phyloP scores from a whole-genome alignment of 2,113 vertebrate species.

The Shinisaurus crocodilurus region DNA sequence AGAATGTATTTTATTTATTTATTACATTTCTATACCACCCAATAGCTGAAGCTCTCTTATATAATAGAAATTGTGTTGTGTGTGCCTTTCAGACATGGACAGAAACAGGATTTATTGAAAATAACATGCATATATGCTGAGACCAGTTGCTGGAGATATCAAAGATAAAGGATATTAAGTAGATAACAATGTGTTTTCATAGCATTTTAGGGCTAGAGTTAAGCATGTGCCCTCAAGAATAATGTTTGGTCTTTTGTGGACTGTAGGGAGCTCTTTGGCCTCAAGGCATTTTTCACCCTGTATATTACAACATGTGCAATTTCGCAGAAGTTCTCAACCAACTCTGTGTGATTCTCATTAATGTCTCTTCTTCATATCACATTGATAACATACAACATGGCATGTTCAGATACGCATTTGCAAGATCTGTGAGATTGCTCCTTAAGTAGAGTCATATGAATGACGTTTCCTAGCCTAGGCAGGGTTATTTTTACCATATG shows the following conservation, averaged over 20 bases:
- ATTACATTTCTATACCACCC: too few relatives aligned
- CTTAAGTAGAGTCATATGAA: not conserved
- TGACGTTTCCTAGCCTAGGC: not conserved
- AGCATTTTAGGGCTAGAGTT: too few relatives aligned
- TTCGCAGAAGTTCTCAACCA: not conserved
- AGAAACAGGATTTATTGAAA: not conserved
- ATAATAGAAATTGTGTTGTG: not conserved
- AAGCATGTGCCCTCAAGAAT: too few relatives aligned
- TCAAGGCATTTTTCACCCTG: too few relatives aligned
- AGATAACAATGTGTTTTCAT: too few relatives aligned
- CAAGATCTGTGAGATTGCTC: not conserved
- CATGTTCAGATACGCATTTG: not conserved
- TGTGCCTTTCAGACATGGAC: not conserved
- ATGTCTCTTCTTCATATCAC: not conserved
- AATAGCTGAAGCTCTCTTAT: too few relatives aligned
- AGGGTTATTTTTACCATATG: not conserved
- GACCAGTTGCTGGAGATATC: too few relatives aligned
- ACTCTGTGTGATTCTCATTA: not conserved
- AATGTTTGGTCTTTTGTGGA: too few relatives aligned
- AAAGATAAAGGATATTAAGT: too few relatives aligned
- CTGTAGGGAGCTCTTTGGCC: too few relatives aligned
- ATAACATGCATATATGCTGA: not conserved
- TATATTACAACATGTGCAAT: not conserved
- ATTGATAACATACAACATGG: not conserved
- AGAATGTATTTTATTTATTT: not conserved